Base-by-base conservation (phyloP, 2,888 invertebrate species). In the Eupithecia centaureata region DNA sequence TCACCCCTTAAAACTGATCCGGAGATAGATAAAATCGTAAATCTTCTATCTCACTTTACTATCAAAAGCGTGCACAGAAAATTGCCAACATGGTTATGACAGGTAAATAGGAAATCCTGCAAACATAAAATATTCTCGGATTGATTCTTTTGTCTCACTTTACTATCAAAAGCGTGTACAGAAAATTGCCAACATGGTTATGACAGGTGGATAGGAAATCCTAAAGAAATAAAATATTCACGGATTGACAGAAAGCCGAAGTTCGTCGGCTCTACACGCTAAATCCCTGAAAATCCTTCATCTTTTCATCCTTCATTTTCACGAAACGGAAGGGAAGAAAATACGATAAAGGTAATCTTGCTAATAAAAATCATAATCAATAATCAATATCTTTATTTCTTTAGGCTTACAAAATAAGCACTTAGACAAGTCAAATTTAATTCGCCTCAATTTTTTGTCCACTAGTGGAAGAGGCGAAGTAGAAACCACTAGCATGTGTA, bases 231-330 rank as follows among this genome's bases (percentile, higher is more conserved):
- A 13, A 27, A 52, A 25, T 51, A 13, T 5, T 51, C 25, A 52
- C 5, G 52, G 15, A 27, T 52, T 52, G 27, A 52, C 18, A 52
- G 27, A 51, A 25, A 27, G 52, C 52, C 7, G 27, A 52, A 27
- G 12, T 27, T 52, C 52, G 27, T 38, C 35, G 33, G 35, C 27
- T 54, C 27, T 51, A 35, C 61, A 47, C 30, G 12, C 33, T 27
- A 54, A 62, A 61, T 61, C 35, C 35, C 33, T 7, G 27, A 33
- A 62, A 35, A 62, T 54, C 62, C 52, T 35, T 27, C 13, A 28
- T 33, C 32, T 33, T 27, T 15, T 25, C 25, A 25, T n/a, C n/a
- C n/a, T n/a, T n/a, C 35, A 35, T 8, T 62, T 54, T 47, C 22
- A 1, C 47, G 47, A 22, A 47, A 22, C 47, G 12, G 10, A 22